Conservation (phyloP, 1,140 invertebrate species). For the Yoshiicerus persimilis region DNA sequence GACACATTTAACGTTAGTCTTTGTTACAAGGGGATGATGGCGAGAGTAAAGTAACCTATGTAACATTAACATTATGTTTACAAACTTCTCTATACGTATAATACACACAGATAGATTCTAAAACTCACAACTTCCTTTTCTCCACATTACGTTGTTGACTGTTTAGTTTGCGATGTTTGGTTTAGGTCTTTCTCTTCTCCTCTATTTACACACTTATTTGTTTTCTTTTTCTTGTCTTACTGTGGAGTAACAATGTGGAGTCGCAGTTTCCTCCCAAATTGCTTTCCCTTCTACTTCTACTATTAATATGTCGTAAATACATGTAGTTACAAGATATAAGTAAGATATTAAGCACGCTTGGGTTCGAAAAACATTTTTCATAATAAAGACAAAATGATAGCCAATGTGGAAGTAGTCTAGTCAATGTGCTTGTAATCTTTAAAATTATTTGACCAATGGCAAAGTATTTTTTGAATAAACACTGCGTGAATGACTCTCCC, state of each 20-base stretch:
- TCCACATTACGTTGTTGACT: not conserved
- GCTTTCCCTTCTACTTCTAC: not conserved
- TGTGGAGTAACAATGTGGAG: too few relatives aligned
- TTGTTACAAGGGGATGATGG: not conserved
- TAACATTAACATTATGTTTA: not conserved
- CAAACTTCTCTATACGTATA: not conserved
- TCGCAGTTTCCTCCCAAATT: not conserved
- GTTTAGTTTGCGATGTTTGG: not conserved
- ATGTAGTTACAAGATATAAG: too few relatives aligned
- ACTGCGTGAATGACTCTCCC: too few relatives aligned
- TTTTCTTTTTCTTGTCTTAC: not conserved
- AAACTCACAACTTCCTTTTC: too few relatives aligned
- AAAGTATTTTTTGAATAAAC: too few relatives aligned
- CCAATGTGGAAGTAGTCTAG: too few relatives aligned
- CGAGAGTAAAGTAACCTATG: not conserved
- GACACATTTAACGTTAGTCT: not conserved
- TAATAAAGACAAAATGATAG: too few relatives aligned
- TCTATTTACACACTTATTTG: slow-evolving; percentile 16
- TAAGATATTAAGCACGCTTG: too few relatives aligned
- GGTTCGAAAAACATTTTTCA: too few relatives aligned
- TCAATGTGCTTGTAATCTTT: too few relatives aligned
- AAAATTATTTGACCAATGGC: too few relatives aligned
- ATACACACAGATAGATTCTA: not conserved
- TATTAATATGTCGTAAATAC: too few relatives aligned
- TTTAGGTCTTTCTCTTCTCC: not conserved